These are phyloP conservation scores for Incurvaria masculella DNA, from an alignment of 2,888 invertebrate species.

Conservation along the genomic window DNA sequence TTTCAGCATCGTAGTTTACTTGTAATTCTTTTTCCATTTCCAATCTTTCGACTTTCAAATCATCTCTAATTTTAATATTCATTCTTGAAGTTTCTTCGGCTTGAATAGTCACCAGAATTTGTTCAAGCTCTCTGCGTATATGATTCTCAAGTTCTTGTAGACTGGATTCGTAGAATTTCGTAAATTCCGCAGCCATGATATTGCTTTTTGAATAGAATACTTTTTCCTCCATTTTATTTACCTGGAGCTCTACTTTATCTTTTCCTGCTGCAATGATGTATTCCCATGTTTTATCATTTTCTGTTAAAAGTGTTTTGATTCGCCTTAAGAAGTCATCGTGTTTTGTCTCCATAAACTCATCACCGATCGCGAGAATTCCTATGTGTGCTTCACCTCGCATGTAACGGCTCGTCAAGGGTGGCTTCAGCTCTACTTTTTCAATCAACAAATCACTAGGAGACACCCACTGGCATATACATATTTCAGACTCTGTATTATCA, in stretches of 20 bases:
- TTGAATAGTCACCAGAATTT: slow-evolving; percentile 24
- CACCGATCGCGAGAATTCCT: slow-evolving; percentile 40
- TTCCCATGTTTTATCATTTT: slow-evolving; percentile 38
- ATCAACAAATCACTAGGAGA: slow-evolving; percentile 45
- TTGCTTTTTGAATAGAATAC: slow-evolving; percentile 32
- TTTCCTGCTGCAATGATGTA: slow-evolving; percentile 32
- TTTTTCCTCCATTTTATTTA: slow-evolving; percentile 26
- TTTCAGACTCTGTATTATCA: slow-evolving; percentile 16
- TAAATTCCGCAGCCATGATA: slow-evolving; percentile 31
- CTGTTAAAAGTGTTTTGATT: slow-evolving; percentile 24
- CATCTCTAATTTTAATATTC: slow-evolving; percentile 32
- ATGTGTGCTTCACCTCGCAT: slow-evolving; percentile 39
- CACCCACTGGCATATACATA: slow-evolving; percentile 4
- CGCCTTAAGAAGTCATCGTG: slow-evolving; percentile 24
- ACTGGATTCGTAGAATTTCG: slow-evolving; percentile 32
- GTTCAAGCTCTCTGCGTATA: slow-evolving; percentile 29
- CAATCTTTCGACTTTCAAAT: slow-evolving; percentile 27
- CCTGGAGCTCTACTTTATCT: slow-evolving; percentile 25
- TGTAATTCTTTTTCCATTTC: slow-evolving; percentile 26
- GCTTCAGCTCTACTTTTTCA: slow-evolving; percentile 32
- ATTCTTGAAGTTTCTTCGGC: slow-evolving; percentile 30
- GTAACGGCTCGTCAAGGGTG: slow-evolving; percentile 47
- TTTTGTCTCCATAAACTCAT: slow-evolving; percentile 29
- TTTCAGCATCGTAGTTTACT: slow-evolving; percentile 27
- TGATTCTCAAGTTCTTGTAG: slow-evolving; percentile 37